Percentiles rank a stretch among this genome's conserved stretches.
phyloP scores from a whole-genome alignment of 1,140 invertebrate species.

The Drosophila melanica region DNA sequence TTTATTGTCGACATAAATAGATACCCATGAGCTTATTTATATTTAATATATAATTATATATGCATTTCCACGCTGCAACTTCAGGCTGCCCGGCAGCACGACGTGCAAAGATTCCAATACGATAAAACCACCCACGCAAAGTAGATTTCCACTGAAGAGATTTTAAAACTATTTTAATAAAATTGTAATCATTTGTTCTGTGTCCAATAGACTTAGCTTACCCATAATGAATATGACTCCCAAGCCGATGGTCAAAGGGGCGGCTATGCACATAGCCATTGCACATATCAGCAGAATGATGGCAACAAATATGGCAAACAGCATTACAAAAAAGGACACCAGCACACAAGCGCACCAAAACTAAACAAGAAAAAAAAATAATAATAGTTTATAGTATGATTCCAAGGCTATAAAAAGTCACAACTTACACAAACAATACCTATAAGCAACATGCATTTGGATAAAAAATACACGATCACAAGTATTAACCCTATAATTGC shows the following conservation, averaged over 20 bases:
- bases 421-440: constrained; percentile 20
- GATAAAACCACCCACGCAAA: constrained; percentile 28
- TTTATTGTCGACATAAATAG: too few relatives aligned
- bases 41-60: constrained; percentile 3
- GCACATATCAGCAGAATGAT: background rate
- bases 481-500: background rate
- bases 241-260: background rate
- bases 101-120: constrained; percentile 12
- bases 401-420: too few relatives aligned
- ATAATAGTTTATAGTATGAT: background rate
- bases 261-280: background rate
- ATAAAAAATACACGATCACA: background rate
- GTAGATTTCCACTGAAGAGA: constrained; percentile 32
- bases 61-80: background rate
- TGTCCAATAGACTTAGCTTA: background rate
- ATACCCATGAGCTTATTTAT: too few relatives aligned
- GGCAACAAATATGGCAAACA: background rate
- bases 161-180: background rate
- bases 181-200: background rate
- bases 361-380: background rate
- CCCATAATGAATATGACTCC: background rate
- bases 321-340: background rate
- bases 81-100: background rate
- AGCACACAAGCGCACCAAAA: background rate
- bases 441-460: constrained; percentile 8